Evolutionary conservation across 2,113 vertebrate genomes (phyloP), one percentile per base, ranked within the genome.

Genomic region (Solea senegalensis): DNA sequence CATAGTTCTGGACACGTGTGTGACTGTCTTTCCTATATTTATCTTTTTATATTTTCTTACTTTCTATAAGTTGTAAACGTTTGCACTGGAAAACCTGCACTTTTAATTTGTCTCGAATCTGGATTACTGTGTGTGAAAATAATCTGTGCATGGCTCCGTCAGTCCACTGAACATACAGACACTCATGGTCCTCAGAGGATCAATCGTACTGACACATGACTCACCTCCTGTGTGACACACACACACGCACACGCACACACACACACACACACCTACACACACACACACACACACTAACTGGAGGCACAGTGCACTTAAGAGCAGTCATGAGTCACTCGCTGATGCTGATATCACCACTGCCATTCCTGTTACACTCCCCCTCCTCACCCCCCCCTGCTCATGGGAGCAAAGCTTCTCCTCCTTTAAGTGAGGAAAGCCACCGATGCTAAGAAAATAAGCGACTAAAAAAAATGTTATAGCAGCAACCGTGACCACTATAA

Each of bases 281-380:
- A 15, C 21, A 59, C 59, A 65, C 49, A 11, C 26, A 53, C 70
- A 60, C 65, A 71, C 74, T 86, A 82, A 83, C 87, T 78, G 85
- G 76, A 90, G 72, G 8, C 73, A 64, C 67, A 57, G 44, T 63
- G 70, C 78, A 82, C 81, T 86, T 83, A 86, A 77, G 69, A 71
- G 76, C 69, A 76, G 80, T 61, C 69, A 75, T 89, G 89, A 91
- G 82, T 89, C 86, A 91, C 76, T 60, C 68, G 68, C 40, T 55
- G 74, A 78, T 71, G 80, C 63, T 72, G 83, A 86, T 78, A 86
- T 89, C 84, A 85, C 73, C 86, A 69, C 73, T 84, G 80, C 71
- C 54, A 68, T 90, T 89, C 89, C 89, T 49, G 73, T 34, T 3
- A 50, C 54, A 3, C 34, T 4, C 34, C 34, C 39, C 62, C 54